These are phyloP conservation scores for Cyclargus thomasi DNA, from an alignment of 1,140 invertebrate species.

Conservation along the genomic window DNA sequence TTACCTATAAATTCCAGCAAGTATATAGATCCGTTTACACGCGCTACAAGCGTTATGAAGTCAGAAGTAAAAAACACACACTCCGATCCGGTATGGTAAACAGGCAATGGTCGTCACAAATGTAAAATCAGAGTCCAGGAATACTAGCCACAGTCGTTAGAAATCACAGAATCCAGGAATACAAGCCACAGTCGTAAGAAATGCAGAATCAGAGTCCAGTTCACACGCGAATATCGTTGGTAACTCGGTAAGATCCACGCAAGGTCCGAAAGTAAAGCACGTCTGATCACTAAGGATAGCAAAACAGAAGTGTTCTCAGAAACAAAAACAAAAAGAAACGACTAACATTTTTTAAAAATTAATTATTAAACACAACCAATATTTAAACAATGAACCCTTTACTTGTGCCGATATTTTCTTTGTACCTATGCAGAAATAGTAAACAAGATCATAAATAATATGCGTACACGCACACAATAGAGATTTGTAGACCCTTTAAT, in stretches of 20 bases:
- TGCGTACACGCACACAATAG: too few species aligned
- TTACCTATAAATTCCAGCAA: conserved; percentile 16
- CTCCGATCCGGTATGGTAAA: too few species aligned
- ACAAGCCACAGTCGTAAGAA: conserved; percentile 18
- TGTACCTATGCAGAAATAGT: too few species aligned
- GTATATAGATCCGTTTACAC: conserved; percentile 18
- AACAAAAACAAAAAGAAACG: conserved; percentile 1
- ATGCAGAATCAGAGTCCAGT: conserved; percentile 19
- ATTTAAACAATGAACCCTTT: conserved; percentile 16
- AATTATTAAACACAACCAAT: conserved; percentile 8
- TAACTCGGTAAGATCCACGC: conserved; percentile 18
- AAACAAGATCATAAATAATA: too few species aligned
- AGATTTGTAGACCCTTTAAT: too few species aligned
- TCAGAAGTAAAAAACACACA: conserved; percentile 15
- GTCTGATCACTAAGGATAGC: conserved; percentile 19
- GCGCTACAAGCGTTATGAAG: conserved; percentile 12
- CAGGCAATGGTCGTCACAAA: conserved; percentile 20
- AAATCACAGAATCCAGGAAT: conserved; percentile 18
- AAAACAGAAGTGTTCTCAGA: conserved; percentile 17
- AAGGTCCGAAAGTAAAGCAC: too few species aligned
- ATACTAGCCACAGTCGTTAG: conserved; percentile 19
- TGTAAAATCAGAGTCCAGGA: conserved; percentile 18
- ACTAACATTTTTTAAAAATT: conserved; percentile 17
- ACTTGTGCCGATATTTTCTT: too few species aligned
- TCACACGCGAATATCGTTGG: conserved; percentile 17